A percentile compares a stretch with the other conserved stretches of the same genome.
These are phyloP conservation scores for Salpingus planirostris DNA, from an alignment of 2,888 invertebrate genomes.

Conservation along the genomic window DNA sequence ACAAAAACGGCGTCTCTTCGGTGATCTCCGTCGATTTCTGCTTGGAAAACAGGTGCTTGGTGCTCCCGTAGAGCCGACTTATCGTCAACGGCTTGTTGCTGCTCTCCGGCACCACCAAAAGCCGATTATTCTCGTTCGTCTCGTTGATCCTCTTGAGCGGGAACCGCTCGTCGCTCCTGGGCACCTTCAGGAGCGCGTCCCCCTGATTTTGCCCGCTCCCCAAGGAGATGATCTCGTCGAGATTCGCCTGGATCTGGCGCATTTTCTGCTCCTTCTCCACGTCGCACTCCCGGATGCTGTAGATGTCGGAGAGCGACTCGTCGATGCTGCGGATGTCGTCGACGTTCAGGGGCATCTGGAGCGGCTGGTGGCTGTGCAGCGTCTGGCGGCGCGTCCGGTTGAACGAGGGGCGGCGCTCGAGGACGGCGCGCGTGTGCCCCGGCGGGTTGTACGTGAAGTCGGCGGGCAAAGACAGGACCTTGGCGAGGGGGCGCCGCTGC, in stretches of 20 bases:
- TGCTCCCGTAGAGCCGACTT: constrained; percentile 43
- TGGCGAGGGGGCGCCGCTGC: constrained; percentile 45
- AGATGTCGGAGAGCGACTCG: constrained; percentile 37
- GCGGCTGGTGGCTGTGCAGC: constrained; percentile 52
- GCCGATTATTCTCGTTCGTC: constrained; percentile 23
- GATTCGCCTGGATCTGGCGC: constrained; percentile 6
- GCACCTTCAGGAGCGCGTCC: constrained; percentile 4
- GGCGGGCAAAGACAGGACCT: constrained; percentile 65
- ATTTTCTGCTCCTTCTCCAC: constrained; percentile 36
- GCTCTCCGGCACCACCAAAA: constrained; percentile 29
- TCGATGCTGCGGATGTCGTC: constrained; percentile 44
- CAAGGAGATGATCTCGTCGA: background rate
- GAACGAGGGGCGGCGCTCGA: constrained; percentile 31
- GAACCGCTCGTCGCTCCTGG: constrained; percentile 25
- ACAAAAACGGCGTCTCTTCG: constrained; percentile 46
- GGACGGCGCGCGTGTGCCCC: constrained; percentile 34
- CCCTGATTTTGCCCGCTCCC: too few species aligned
- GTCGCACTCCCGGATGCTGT: constrained; percentile 32
- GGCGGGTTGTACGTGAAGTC: constrained; percentile 80
- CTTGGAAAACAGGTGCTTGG: constrained; percentile 48
- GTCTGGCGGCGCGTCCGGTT: constrained; percentile 45
- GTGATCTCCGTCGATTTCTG: constrained; percentile 48
- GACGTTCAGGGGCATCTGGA: constrained; percentile 50
- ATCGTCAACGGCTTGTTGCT: constrained; percentile 27
- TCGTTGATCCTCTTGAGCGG: constrained; percentile 29